Percentiles rank a stretch among this genome's conserved stretches.
These are phyloP conservation scores for Todiramphus saurophagus DNA, from an alignment of 2,113 vertebrate species.

Conservation along the genomic window DNA sequence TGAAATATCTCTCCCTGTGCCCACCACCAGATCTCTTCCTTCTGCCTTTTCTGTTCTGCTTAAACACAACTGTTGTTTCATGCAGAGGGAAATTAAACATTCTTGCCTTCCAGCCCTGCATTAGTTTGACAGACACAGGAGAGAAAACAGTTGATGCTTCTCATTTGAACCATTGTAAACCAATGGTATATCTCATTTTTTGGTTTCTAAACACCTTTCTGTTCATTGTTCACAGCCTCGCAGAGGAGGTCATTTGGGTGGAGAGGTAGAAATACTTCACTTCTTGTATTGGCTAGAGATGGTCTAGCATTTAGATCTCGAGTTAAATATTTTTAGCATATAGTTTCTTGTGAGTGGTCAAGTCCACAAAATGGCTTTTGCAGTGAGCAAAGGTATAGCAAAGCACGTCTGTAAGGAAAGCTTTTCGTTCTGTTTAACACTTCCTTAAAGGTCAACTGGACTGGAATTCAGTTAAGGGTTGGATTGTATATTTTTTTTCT, in stretches of 20 bases:
- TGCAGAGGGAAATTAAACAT: conserved; percentile 32
- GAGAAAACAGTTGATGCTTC: conserved; percentile 41
- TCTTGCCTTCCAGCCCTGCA: conserved; percentile 38
- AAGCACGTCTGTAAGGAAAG: conserved; percentile 5
- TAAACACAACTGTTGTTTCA: not conserved
- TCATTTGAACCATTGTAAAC: conserved; percentile 61
- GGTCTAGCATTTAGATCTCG: conserved; percentile 76
- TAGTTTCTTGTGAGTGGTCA: conserved; percentile 75
- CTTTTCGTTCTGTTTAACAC: conserved; percentile 34
- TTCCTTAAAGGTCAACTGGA: conserved; percentile 70
- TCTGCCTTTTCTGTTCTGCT: not conserved
- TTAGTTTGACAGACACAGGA: not conserved
- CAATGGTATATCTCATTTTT: conserved; percentile 57
- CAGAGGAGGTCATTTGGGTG: conserved; percentile 90
- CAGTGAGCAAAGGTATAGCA: conserved; percentile 41
- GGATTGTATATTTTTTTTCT: not conserved
- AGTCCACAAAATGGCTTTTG: conserved; percentile 63
- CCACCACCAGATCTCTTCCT: not conserved
- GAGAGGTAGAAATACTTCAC: conserved; percentile 92
- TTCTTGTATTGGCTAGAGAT: conserved; percentile 82
- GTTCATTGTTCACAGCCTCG: conserved; percentile 90
- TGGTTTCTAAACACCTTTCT: conserved; percentile 71
- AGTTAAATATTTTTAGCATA: conserved; percentile 41
- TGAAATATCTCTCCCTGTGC: not conserved
- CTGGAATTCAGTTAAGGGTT: conserved; percentile 9